Evolutionary conservation across 2,888 invertebrate species (phyloP).

Genomic region (Lithophane leautieri): DNA sequence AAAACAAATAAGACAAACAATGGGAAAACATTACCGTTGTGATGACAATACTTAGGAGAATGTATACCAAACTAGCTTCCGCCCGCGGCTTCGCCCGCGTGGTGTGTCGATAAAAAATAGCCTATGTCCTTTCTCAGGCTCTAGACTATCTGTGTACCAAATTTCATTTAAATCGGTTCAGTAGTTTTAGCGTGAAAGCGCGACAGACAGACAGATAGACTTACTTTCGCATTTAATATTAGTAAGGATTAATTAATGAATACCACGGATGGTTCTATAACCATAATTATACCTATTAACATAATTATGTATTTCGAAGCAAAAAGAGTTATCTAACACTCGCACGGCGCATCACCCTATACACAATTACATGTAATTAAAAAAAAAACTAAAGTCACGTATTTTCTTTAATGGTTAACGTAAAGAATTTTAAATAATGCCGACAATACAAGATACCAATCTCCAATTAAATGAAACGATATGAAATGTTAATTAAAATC

Average conservation of each 20-base stretch:
- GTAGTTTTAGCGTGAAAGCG: too few species aligned
- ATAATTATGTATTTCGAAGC: conserved; percentile 13
- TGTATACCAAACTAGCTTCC: too few species aligned
- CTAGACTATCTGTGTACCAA: too few species aligned
- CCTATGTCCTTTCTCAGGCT: too few species aligned
- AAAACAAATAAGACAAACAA: too few species aligned
- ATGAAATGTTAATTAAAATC: conserved; percentile 72
- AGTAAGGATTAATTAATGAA: conserved; percentile 33
- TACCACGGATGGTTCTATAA: conserved; percentile 16
- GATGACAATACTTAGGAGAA: too few species aligned
- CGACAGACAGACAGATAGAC: too few species aligned
- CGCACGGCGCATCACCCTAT: neutral
- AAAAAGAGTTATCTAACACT: conserved; percentile 35
- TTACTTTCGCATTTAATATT: too few species aligned
- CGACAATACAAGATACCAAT: conserved; percentile 66
- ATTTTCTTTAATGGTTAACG: conserved; percentile 29
- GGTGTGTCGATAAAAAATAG: too few species aligned
- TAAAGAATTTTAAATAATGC: conserved; percentile 51
- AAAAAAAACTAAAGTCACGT: conserved; percentile 23
- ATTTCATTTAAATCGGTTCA: too few species aligned
- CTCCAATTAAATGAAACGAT: conserved; percentile 73
- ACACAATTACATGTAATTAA: conserved; percentile 27
- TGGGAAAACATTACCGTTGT: too few species aligned
- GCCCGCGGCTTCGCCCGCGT: too few species aligned
- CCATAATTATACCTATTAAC: conserved; percentile 33